A percentile compares a stretch with the other conserved stretches of the same genome.
phyloP scores from a whole-genome alignment of 1,140 invertebrate genomes.

The Diorhabda carinulata region DNA sequence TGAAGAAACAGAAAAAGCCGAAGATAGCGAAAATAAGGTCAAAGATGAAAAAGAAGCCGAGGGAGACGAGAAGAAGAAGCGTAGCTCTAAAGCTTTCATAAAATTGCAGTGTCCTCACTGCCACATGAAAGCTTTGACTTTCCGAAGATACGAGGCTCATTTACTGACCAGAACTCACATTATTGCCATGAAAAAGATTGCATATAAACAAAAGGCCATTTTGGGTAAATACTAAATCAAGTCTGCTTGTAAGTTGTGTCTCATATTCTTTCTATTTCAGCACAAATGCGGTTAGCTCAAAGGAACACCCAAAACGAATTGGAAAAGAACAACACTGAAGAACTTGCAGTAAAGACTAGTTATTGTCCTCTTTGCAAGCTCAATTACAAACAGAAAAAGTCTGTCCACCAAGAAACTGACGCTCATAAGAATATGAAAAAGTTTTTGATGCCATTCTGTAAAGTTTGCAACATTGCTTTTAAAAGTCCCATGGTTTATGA shows the following conservation, averaged over 20 bases:
- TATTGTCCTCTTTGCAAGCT: slow-evolving; percentile 76
- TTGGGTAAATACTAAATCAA: slow-evolving; percentile 38
- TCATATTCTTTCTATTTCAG: slow-evolving; percentile 30
- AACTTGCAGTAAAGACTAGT: slow-evolving; percentile 58
- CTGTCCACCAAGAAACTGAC: slow-evolving; percentile 69
- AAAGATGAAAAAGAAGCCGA: slow-evolving; percentile 22
- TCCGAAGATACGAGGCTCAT: slow-evolving; percentile 68
- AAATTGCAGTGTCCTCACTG: slow-evolving; percentile 73
- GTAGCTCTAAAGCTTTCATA: slow-evolving; percentile 56
- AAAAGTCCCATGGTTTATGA: slow-evolving; percentile 78
- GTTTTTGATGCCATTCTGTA: slow-evolving; percentile 75
- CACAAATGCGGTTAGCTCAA: slow-evolving; percentile 69
- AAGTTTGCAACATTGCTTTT: slow-evolving; percentile 66
- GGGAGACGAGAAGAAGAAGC: slow-evolving; percentile 39
- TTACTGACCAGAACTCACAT: slow-evolving; percentile 59
- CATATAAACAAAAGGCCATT: slow-evolving; percentile 65
- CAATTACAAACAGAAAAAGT: slow-evolving; percentile 70
- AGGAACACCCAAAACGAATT: slow-evolving; percentile 67
- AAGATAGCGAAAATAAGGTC: slow-evolving; percentile 26
- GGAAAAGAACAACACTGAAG: slow-evolving; percentile 63
- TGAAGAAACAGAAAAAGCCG: slow-evolving; percentile 26
- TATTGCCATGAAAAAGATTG: slow-evolving; percentile 65
- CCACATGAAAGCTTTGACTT: slow-evolving; percentile 65
- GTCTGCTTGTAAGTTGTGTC: neutral
- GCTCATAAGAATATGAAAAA: slow-evolving; percentile 76